phyloP scores from a whole-genome alignment of 2,888 invertebrate species.

The Molanna angustata region DNA sequence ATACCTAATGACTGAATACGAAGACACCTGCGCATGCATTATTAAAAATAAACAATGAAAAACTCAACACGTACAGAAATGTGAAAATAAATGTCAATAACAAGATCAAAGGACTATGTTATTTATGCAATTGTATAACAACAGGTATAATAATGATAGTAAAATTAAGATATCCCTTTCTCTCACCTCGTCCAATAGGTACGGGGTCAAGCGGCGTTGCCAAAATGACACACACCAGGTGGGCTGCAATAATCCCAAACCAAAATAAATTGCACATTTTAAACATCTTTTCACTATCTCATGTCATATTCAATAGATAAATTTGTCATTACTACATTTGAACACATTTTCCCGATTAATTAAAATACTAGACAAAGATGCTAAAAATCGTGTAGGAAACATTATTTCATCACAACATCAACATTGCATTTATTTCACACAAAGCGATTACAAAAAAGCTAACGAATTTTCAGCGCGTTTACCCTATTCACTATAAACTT shows the following conservation, averaged over 20 bases:
- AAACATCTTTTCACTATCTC: slow-evolving; percentile 25
- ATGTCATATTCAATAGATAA: slow-evolving; percentile 21
- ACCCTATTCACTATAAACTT: slow-evolving; percentile 17
- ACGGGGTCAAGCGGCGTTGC: slow-evolving; percentile 31
- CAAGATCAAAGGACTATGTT: no score
- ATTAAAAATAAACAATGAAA: no score
- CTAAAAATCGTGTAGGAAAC: slow-evolving; percentile 22
- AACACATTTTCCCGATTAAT: slow-evolving; percentile 25
- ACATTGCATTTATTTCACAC: slow-evolving; percentile 17
- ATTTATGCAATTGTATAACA: no score
- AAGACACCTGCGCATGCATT: no score
- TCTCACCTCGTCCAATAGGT: slow-evolving; percentile 29
- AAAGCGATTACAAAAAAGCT: slow-evolving; percentile 20
- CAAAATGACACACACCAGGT: slow-evolving; percentile 23
- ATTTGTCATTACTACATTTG: slow-evolving; percentile 13
- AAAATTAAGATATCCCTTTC: slow-evolving; percentile 26
- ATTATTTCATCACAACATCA: slow-evolving; percentile 18
- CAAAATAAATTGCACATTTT: slow-evolving; percentile 30
- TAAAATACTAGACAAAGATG: slow-evolving; percentile 17
- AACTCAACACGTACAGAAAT: no score
- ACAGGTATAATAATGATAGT: no score
- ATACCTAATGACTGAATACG: no score
- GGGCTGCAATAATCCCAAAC: slow-evolving; percentile 25
- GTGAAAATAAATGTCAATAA: no score
- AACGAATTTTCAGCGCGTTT: slow-evolving; percentile 22